Conservation (phyloP, 2,113 vertebrate genomes). For the Amia ocellicauda region DNA sequence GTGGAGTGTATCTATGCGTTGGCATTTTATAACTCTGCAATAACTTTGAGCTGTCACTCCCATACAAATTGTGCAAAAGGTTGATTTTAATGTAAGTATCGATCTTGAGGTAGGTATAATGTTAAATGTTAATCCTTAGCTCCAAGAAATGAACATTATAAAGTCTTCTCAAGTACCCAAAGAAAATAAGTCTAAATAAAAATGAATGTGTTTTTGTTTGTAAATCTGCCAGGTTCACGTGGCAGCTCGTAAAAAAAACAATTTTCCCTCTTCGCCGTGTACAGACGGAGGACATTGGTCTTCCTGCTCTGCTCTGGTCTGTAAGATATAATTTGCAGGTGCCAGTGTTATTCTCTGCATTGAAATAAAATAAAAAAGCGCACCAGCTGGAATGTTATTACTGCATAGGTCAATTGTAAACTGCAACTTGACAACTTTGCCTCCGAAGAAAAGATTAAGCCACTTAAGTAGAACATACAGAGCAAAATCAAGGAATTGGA, state of each 20-base stretch:
- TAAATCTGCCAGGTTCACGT: constrained; percentile 48
- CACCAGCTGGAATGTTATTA: no score
- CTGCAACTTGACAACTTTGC: not conserved
- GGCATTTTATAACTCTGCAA: no score
- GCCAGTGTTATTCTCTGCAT: not conserved
- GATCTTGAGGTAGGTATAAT: not conserved
- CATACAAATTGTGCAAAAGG: not conserved
- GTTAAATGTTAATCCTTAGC: constrained; percentile 31
- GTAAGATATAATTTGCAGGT: not conserved
- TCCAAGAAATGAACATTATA: constrained; percentile 29
- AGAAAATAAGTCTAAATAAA: no score
- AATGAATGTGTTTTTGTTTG: constrained; percentile 36
- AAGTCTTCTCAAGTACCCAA: constrained; percentile 12
- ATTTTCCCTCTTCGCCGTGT: no score
- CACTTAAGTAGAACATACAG: no score
- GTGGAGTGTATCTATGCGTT: no score
- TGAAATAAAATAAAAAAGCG: not conserved
- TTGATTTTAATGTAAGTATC: not conserved
- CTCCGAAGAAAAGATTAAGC: not conserved
- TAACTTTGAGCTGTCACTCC: no score
- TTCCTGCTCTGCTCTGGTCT: not conserved
- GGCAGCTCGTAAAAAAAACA: constrained; percentile 48
- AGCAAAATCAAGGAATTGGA: no score
- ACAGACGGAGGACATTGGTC: not conserved
- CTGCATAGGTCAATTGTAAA: not conserved